Evolutionary conservation across 2,797 vertebrate genomes (phyloP).

Genomic region (Characodon lateralis): DNA sequence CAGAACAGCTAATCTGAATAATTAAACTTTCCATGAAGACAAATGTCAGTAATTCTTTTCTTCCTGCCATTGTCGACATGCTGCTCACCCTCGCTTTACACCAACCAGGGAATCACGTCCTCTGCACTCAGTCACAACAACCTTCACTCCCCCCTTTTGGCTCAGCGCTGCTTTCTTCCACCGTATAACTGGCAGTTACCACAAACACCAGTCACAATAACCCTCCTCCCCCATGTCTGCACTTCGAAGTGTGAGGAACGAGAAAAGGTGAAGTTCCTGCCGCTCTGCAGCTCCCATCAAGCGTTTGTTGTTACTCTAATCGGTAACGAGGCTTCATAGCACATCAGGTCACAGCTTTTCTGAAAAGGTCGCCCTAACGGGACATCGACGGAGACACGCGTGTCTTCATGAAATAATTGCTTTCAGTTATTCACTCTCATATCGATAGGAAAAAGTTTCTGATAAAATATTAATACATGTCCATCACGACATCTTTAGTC

Average conservation of each 20-base stretch:
- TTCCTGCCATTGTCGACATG: not conserved
- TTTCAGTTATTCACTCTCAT: conserved; percentile 33
- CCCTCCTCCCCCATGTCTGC: conserved; percentile 10
- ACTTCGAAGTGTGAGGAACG: conserved; percentile 30
- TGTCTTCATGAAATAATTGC: conserved; percentile 27
- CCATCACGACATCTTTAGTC: not conserved
- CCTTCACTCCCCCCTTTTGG: conserved; percentile 3
- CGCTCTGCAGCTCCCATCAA: conserved; percentile 43
- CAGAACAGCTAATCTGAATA: not conserved
- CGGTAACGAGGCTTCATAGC: conserved; percentile 55
- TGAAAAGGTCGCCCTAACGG: conserved; percentile 59
- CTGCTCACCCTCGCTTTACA: not conserved
- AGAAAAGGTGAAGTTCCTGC: conserved; percentile 28
- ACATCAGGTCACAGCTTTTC: conserved; percentile 66
- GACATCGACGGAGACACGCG: conserved; percentile 23
- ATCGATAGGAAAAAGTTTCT: conserved; percentile 29
- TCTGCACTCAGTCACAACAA: conserved; percentile 37
- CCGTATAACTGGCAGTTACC: conserved; percentile 32
- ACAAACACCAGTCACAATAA: conserved; percentile 55
- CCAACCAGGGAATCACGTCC: not conserved
- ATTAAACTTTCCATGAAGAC: not conserved
- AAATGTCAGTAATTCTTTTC: not conserved
- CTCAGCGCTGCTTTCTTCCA: conserved; percentile 26
- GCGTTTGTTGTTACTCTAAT: conserved; percentile 54
- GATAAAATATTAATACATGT: not conserved